Conservation (phyloP, 1,140 invertebrate genomes). For the Drosophila arizonae region DNA sequence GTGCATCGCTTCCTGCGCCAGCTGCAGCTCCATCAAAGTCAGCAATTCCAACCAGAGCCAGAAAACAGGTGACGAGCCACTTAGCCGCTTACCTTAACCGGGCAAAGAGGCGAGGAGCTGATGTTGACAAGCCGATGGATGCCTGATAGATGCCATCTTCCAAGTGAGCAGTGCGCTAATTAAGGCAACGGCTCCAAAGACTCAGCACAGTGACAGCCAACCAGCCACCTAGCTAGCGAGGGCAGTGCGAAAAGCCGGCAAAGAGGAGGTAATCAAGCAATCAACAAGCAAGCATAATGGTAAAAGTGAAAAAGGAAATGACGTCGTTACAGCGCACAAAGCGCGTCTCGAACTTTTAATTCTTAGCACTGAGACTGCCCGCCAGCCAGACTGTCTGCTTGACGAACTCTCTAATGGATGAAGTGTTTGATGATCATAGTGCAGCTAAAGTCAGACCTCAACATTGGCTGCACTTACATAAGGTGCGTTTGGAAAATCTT, state of each 20-base stretch:
- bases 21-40: not conserved
- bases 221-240: no score
- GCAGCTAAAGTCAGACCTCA: no score
- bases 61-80: not conserved
- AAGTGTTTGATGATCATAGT: not conserved
- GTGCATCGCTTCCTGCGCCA: constrained; percentile 15
- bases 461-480: no score
- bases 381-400: not conserved
- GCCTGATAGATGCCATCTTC: constrained; percentile 7
- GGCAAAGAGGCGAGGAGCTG: not conserved
- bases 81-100: constrained; percentile 19
- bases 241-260: no score
- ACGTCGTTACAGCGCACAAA: constrained; percentile 1
- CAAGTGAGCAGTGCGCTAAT: constrained; percentile 34
- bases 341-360: not conserved
- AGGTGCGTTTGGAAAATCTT: no score
- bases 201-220: no score
- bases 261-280: not conserved
- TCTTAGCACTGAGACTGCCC: not conserved
- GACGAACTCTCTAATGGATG: not conserved
- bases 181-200: constrained; percentile 11
- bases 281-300: constrained; percentile 7
- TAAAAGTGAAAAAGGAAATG: constrained; percentile 10
- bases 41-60: not conserved
- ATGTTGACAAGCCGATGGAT: constrained; percentile 12